Base-by-base conservation (phyloP, 2,797 vertebrate genomes). In the Eulemur mongoz region DNA sequence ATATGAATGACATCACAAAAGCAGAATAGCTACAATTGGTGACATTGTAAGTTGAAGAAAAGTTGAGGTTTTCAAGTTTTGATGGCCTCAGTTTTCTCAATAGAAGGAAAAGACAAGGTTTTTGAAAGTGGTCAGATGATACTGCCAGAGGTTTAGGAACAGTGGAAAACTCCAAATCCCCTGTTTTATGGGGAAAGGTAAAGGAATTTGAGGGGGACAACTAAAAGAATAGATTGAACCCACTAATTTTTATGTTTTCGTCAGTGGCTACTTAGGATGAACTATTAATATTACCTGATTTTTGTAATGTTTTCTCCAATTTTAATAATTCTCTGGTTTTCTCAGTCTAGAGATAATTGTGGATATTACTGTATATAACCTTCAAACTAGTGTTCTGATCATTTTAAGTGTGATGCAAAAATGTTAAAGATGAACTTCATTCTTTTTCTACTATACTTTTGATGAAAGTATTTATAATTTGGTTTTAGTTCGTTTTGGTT, bases 271-370 rank as follows among this genome's bases (percentile, higher is more conserved):
- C 20, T 54, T 43, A 65, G 38, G 12, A 35, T 27, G 20, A 69
- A 23, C 72, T 78, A 15, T 50, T 17, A 50, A 50, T 50, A 50
- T 57, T 78, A 79, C 25, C 54, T 82, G 61, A 23, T 84, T 89
- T 89, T 79, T 85, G 4, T 85, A 73, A 61, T 78, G 32, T 86
- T 52, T 70, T 50, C 27, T 93, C 7, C 17, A 89, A 72, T 94
- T 89, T 48, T 69, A 88, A 25, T 80, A 73, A 89, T 92, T 89
- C n/a, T 84, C 20, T 57, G 9, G 2, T 76, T 96, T 67, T 83
- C 57, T 70, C 40, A 25, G 27, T 70, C 54, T 54, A n/a, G 73
- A 45, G 40, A 20, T 27, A 72, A 27, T 73, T 93, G 38, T 91
- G 43, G 27, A 11, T 78, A 54, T 38, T 59, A 43, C n/a, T 69